Conservation (phyloP, 2,888 invertebrate genomes). For the Agrochola circellaris region DNA sequence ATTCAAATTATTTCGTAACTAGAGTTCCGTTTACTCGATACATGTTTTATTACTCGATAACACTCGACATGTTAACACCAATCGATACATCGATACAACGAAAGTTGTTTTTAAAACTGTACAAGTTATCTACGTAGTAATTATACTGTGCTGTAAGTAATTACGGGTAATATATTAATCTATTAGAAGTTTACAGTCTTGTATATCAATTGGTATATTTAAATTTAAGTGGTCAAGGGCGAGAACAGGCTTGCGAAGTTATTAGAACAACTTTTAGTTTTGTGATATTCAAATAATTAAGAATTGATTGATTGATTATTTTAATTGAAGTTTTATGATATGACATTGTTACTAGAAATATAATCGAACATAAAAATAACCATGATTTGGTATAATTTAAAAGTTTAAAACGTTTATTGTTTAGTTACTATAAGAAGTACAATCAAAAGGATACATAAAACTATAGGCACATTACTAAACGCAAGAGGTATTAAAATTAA, state of each 20-base stretch:
- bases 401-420: conserved; percentile 8
- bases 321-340: neutral
- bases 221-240: conserved; percentile 61
- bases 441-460: conserved; percentile 13
- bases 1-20: conserved; percentile 52
- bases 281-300: conserved; percentile 38
- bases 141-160: conserved; percentile 46
- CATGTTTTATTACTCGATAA: conserved; percentile 52
- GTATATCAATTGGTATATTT: conserved; percentile 50
- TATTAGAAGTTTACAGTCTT: conserved; percentile 58
- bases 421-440: neutral
- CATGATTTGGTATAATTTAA: no score
- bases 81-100: conserved; percentile 39
- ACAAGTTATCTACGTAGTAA: conserved; percentile 41
- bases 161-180: conserved; percentile 55
- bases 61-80: conserved; percentile 45
- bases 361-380: no score
- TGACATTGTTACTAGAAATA: no score
- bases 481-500: conserved; percentile 40
- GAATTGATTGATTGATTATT: conserved; percentile 28
- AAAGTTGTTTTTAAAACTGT: conserved; percentile 60
- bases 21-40: conserved; percentile 46
- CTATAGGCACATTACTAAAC: conserved; percentile 6
- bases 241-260: conserved; percentile 43
- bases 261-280: conserved; percentile 49